These are phyloP conservation scores for Habrosyne pyritoides DNA, from an alignment of 2,888 invertebrate species.

Conservation along the genomic window DNA sequence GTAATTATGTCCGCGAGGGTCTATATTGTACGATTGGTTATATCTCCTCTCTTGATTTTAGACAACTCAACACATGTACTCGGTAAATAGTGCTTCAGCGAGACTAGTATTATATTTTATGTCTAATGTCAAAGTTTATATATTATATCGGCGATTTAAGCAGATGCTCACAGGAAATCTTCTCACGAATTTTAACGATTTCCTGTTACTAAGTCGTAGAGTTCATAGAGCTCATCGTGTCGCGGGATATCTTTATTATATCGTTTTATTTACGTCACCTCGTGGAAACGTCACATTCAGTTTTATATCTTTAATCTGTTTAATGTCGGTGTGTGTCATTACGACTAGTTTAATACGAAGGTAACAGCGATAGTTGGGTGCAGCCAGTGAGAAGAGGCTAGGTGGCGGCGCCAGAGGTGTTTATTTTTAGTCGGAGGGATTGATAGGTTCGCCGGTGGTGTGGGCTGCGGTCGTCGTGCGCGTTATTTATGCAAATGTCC, in stretches of 20 bases:
- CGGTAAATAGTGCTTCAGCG: constrained; percentile 11
- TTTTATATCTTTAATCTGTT: constrained; percentile 70
- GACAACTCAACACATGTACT: constrained; percentile 50
- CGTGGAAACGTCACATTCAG: constrained; percentile 58
- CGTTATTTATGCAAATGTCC: constrained; percentile 81
- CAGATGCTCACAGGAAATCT: constrained; percentile 56
- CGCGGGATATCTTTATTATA: constrained; percentile 76
- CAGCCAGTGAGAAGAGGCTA: constrained; percentile 42
- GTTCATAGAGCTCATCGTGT: constrained; percentile 62
- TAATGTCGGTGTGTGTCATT: constrained; percentile 67
- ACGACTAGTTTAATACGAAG: constrained; percentile 59
- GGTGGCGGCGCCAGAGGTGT: constrained; percentile 59
- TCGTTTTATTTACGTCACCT: constrained; percentile 63
- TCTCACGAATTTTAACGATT: constrained; percentile 81
- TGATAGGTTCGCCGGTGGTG: constrained; percentile 71
- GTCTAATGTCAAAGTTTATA: constrained; percentile 25
- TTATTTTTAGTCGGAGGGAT: constrained; percentile 75
- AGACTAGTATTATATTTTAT: neutral
- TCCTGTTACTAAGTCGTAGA: constrained; percentile 69
- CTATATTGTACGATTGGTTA: constrained; percentile 71
- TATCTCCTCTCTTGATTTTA: constrained; percentile 54
- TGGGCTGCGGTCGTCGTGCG: constrained; percentile 62
- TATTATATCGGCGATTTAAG: constrained; percentile 19
- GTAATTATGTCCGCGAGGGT: constrained; percentile 74
- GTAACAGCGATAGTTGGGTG: constrained; percentile 33